Evolutionary conservation across 2,797 vertebrate genomes (phyloP).

Genomic region (Taenioides sp.): DNA sequence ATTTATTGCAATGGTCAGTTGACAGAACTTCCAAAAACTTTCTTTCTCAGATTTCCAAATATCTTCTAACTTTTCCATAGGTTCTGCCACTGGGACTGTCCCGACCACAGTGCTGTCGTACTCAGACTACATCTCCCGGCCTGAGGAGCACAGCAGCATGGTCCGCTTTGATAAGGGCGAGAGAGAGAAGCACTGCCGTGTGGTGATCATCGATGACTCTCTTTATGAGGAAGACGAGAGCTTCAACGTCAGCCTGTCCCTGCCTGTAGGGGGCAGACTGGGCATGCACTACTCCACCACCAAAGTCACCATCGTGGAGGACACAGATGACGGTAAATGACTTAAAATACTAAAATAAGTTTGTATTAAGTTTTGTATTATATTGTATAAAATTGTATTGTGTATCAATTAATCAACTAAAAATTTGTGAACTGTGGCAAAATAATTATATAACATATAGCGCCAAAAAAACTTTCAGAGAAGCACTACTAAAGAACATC

Average conservation of each 20-base stretch:
- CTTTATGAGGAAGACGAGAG: conserved; percentile 88
- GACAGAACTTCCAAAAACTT: background rate
- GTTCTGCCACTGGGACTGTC: conserved; percentile 86
- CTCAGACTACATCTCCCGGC: conserved; percentile 92
- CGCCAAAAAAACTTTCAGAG: no score
- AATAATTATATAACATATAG: no score
- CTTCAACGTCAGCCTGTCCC: conserved; percentile 87
- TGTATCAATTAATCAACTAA: no score
- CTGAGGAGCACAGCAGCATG: conserved; percentile 87
- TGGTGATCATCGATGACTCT: conserved; percentile 92
- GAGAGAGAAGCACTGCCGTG: conserved; percentile 82
- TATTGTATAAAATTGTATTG: no score
- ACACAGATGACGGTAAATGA: conserved; percentile 87
- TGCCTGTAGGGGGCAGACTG: conserved; percentile 89
- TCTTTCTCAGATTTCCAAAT: background rate
- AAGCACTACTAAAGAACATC: no score
- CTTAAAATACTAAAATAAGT: background rate
- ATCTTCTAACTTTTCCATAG: conserved; percentile 56
- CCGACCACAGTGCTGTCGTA: conserved; percentile 89
- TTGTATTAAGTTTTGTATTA: no score
- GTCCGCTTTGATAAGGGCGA: conserved; percentile 87
- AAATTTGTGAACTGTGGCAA: no score
- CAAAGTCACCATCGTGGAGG: conserved; percentile 82
- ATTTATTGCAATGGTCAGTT: no score
- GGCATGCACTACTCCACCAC: conserved; percentile 79